These are phyloP conservation scores for Myotis yumanensis DNA, from an alignment of 2,113 vertebrate species.

Conservation along the genomic window DNA sequence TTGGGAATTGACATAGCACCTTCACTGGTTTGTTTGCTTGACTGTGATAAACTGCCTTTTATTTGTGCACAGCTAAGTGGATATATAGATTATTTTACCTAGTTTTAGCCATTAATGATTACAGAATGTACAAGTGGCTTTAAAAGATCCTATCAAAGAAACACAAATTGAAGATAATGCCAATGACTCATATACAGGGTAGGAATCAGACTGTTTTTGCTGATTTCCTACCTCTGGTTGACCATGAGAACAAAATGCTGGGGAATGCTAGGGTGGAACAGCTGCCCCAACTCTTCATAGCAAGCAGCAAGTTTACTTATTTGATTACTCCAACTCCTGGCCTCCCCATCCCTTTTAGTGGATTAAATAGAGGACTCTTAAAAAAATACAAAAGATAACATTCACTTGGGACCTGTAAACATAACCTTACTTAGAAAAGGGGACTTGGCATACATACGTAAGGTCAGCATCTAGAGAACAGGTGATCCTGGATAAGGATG, in stretches of 20 bases:
- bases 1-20: not conserved
- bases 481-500: not conserved
- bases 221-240: not conserved
- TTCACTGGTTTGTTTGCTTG: not conserved
- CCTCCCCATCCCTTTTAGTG: not conserved
- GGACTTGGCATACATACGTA: not conserved
- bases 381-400: not conserved
- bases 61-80: not conserved
- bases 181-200: not conserved
- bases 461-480: not conserved
- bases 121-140: not conserved
- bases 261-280: not conserved
- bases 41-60: not conserved
- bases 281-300: not conserved
- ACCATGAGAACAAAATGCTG: slow-evolving; percentile 11
- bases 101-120: not conserved
- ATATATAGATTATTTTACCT: not conserved
- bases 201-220: not conserved
- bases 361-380: not conserved
- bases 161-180: not conserved
- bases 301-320: not conserved
- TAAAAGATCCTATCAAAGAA: slow-evolving; percentile 41
- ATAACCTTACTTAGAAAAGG: not conserved
- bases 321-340: slow-evolving; percentile 2
- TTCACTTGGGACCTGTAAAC: not conserved